These are phyloP conservation scores for Pipra filicauda DNA, from an alignment of 2,113 vertebrate genomes.

Conservation along the genomic window DNA sequence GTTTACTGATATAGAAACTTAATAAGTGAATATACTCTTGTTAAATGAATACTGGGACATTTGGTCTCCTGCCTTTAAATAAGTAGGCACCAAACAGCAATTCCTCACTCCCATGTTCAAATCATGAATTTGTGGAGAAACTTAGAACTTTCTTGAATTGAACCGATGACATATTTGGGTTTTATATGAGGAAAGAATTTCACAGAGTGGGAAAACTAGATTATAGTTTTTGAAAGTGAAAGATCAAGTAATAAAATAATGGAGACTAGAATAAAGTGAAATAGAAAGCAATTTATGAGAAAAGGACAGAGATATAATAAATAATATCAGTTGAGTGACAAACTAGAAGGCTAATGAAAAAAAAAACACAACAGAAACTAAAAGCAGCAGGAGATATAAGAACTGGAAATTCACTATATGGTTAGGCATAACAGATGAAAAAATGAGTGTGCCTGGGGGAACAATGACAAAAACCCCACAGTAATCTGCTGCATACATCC, in stretches of 20 bases:
- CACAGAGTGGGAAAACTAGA: neutral
- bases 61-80: neutral
- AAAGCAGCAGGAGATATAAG: neutral
- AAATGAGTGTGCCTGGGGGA: neutral
- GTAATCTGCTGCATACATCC: neutral
- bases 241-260: neutral
- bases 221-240: neutral
- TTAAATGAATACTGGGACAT: neutral
- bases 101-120: neutral
- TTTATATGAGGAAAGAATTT: neutral
- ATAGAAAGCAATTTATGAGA: neutral
- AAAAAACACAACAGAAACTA: neutral
- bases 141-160: neutral
- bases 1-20: neutral
- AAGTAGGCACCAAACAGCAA: neutral
- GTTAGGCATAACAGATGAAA: neutral
- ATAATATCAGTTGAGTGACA: neutral
- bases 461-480: neutral
- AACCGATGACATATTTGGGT: fast-evolving
- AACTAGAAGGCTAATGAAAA: neutral
- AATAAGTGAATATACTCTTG: neutral
- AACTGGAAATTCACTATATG: neutral
- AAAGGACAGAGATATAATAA: neutral
- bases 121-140: neutral
- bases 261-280: neutral